A percentile compares a stretch with the other conserved stretches of the same genome.
Conservation (phyloP, 2,797 vertebrate genomes). For the Hydrocynus forskahlii region DNA sequence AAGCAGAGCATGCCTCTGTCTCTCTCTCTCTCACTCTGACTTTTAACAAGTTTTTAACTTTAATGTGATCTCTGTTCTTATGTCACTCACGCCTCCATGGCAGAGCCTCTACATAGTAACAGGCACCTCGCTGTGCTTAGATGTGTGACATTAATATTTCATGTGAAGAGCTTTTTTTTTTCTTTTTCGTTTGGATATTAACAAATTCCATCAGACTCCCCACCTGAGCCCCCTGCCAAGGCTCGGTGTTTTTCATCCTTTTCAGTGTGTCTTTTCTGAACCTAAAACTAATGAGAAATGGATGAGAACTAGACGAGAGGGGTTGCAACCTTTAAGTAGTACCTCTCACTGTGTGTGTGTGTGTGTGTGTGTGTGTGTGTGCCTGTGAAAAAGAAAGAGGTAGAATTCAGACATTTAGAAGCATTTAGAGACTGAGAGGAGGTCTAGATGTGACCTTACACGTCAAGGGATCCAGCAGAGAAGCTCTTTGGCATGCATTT, state of each 20-base stretch:
- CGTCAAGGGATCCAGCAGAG: constrained; percentile 18
- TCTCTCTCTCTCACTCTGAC: background rate
- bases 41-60: constrained; percentile 11
- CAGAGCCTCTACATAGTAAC: constrained; percentile 41
- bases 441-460: constrained; percentile 28
- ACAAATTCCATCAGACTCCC: constrained; percentile 46
- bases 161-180: constrained; percentile 34
- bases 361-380: constrained; percentile 9
- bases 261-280: constrained; percentile 14
- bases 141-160: constrained; percentile 49
- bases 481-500: constrained; percentile 26
- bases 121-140: constrained; percentile 40
- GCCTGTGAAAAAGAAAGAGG: constrained; percentile 17
- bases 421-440: constrained; percentile 31
- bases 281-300: constrained; percentile 34
- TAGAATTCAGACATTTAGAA: constrained; percentile 8
- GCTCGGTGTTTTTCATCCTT: constrained; percentile 16
- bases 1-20: background rate
- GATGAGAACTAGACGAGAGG: constrained; percentile 22
- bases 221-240: constrained; percentile 45
- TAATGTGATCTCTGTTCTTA: constrained; percentile 37
- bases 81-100: constrained; percentile 36
- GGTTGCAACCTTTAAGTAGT: constrained; percentile 5
- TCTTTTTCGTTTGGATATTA: constrained; percentile 52
- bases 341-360: background rate